These are phyloP conservation scores for Cyanoramphus novaezelandiae DNA, from an alignment of 2,113 vertebrate species.

Conservation along the genomic window DNA sequence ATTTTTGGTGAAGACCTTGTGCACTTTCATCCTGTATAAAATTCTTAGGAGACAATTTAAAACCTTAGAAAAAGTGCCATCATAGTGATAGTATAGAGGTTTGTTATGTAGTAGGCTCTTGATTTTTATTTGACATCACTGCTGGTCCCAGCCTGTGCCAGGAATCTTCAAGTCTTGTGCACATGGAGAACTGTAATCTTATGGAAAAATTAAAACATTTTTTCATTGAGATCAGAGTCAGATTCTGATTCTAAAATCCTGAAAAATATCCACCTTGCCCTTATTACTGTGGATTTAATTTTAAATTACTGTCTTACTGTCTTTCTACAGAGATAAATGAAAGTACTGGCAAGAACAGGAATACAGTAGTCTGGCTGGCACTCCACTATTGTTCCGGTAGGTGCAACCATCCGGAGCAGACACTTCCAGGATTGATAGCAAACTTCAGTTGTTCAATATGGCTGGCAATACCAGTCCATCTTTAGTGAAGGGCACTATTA, in stretches of 20 bases:
- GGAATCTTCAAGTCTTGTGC: neutral
- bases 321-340: slow-evolving; percentile 24
- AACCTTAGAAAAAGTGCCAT: neutral
- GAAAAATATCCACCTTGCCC: neutral
- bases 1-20: neutral
- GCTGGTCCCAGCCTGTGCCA: neutral
- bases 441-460: slow-evolving; percentile 60
- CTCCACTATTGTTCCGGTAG: slow-evolving; percentile 20
- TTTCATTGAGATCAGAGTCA: neutral
- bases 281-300: neutral
- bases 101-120: neutral
- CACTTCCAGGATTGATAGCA: slow-evolving; percentile 70
- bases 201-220: neutral
- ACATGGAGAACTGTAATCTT: neutral
- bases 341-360: slow-evolving; percentile 39
- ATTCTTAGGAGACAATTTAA: neutral
- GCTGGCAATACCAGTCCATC: slow-evolving; percentile 60
- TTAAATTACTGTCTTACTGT: slow-evolving; percentile 28
- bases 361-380: slow-evolving; percentile 50
- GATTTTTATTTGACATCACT: neutral
- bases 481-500: slow-evolving; percentile 73
- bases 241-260: neutral
- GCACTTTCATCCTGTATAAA: neutral
- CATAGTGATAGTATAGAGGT: neutral
- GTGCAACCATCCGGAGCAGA: slow-evolving; percentile 48